Conservation (phyloP, 2,797 vertebrate genomes). For the Leucoraja ocellata region DNA sequence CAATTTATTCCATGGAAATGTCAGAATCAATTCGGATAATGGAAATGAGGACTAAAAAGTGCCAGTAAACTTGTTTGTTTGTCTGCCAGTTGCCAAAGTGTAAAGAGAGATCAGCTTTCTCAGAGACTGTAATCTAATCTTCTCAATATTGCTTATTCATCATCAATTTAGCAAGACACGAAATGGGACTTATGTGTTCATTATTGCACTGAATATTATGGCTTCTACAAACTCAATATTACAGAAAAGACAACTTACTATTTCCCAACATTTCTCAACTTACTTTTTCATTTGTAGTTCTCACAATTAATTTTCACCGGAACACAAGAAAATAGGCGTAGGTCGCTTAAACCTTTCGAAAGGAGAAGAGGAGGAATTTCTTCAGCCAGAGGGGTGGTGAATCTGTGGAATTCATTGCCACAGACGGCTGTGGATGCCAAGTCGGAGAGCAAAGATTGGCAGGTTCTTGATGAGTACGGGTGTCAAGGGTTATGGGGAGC, state of each 20-base stretch:
- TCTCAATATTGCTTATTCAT: conserved; percentile 5
- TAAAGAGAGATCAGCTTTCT: background rate
- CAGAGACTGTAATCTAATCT: background rate
- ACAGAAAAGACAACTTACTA: background rate
- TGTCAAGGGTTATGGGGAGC: too few species aligned
- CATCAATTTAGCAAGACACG: background rate
- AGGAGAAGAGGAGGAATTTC: too few species aligned
- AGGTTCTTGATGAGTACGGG: too few species aligned
- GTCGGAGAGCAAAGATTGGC: too few species aligned
- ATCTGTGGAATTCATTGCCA: too few species aligned
- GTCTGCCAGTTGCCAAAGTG: background rate
- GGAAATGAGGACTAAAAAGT: background rate
- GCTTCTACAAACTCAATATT: background rate
- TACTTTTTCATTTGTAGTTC: too few species aligned
- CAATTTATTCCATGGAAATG: background rate
- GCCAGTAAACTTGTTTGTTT: background rate
- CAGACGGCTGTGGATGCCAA: too few species aligned
- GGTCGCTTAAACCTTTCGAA: too few species aligned
- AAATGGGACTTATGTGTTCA: background rate
- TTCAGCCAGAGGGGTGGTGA: too few species aligned
- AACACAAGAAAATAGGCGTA: too few species aligned
- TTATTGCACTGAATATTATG: background rate
- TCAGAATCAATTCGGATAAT: conserved; percentile 22
- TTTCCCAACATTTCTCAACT: too few species aligned
- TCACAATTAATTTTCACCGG: too few species aligned